Evolutionary conservation across 2,888 invertebrate genomes (phyloP).

Genomic region (Heterodera filipjevi): DNA sequence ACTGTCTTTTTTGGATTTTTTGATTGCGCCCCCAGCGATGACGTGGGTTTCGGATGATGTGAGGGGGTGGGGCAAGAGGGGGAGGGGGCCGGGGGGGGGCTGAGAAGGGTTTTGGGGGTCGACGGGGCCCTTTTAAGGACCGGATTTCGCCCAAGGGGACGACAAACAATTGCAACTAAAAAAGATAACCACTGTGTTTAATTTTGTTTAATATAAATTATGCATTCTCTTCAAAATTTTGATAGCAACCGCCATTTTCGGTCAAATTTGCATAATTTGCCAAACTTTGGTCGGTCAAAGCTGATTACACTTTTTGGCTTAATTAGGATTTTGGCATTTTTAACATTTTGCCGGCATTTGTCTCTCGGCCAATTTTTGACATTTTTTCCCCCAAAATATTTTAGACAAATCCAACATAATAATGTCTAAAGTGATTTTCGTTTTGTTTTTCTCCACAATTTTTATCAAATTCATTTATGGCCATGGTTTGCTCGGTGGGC

Average conservation of each 20-base stretch:
- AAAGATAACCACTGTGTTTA: too few relatives aligned
- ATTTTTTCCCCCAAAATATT: background rate
- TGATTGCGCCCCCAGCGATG: background rate
- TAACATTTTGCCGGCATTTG: too few relatives aligned
- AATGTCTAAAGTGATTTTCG: background rate
- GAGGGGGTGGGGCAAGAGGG: too few relatives aligned
- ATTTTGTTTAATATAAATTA: too few relatives aligned
- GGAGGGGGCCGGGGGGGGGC: background rate
- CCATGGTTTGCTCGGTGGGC: conserved; percentile 18
- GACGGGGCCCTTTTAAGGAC: background rate
- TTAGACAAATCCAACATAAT: background rate
- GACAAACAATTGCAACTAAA: background rate
- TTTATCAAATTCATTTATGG: conserved; percentile 13
- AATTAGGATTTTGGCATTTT: background rate
- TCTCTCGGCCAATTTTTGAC: too few relatives aligned
- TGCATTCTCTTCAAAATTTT: too few relatives aligned
- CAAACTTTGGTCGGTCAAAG: too few relatives aligned
- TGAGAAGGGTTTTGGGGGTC: background rate
- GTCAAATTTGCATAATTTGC: too few relatives aligned
- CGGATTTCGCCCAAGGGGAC: background rate
- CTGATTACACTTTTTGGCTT: too few relatives aligned
- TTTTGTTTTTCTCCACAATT: background rate
- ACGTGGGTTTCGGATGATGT: conserved; percentile 2
- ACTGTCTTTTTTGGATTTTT: background rate
- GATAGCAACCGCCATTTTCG: too few relatives aligned